Conservation (phyloP, 2,888 invertebrate species). For the Lepidochrysops patricia region DNA sequence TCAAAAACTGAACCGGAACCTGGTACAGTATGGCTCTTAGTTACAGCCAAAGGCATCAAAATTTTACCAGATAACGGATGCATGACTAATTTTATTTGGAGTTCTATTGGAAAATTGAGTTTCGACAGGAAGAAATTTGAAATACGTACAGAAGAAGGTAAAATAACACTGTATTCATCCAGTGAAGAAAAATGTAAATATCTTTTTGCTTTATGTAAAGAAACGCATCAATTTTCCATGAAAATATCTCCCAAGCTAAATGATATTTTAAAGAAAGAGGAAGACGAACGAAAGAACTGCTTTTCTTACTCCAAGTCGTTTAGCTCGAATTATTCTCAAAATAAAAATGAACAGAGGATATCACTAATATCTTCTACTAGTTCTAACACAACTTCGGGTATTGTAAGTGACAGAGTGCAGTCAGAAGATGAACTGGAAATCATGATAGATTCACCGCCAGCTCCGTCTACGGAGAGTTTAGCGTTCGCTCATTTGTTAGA, state of each 20-base stretch:
- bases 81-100: constrained; percentile 92
- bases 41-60: constrained; percentile 93
- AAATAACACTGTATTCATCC: constrained; percentile 91
- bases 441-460: constrained; percentile 87
- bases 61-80: constrained; percentile 82
- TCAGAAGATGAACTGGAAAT: constrained; percentile 95
- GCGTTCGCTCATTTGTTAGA: constrained; percentile 85
- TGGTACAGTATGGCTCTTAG: constrained; percentile 89
- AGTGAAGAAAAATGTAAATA: constrained; percentile 96
- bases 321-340: constrained; percentile 75
- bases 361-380: constrained; percentile 94
- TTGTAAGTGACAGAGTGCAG: constrained; percentile 95
- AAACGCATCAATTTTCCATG: constrained; percentile 97
- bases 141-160: constrained; percentile 91
- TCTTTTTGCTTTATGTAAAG: constrained; percentile 88
- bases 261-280: constrained; percentile 87
- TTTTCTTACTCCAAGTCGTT: constrained; percentile 81
- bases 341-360: constrained; percentile 85
- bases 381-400: constrained; percentile 97
- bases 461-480: constrained; percentile 89
- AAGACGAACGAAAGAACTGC: constrained; percentile 81
- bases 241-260: constrained; percentile 88
- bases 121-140: constrained; percentile 99
- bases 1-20: constrained; percentile 83
- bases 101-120: constrained; percentile 94